A percentile compares a stretch with the other conserved stretches of the same genome.
Conservation (phyloP, 2,113 vertebrate genomes). For the Odocoileus hemionus region DNA sequence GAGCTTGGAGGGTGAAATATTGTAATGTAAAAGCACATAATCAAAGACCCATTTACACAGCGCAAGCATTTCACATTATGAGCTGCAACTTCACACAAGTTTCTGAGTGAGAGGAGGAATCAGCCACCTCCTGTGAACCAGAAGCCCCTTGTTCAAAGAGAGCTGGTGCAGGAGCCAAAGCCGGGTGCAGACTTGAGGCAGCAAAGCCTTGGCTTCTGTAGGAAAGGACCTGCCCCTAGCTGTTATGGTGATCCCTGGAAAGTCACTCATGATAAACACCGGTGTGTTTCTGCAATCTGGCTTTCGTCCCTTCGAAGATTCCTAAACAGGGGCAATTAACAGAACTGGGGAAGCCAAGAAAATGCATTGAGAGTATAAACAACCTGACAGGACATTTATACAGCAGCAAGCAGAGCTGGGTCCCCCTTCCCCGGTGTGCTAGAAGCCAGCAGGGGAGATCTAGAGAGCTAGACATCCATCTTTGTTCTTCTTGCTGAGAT, state of each 20-base stretch:
- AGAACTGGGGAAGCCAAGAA: slow-evolving; percentile 60
- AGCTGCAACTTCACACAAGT: background rate
- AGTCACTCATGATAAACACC: slow-evolving; percentile 57
- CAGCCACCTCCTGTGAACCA: background rate
- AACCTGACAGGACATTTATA: slow-evolving; percentile 64
- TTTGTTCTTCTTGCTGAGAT: background rate
- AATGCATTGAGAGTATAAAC: slow-evolving; percentile 61
- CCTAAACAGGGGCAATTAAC: slow-evolving; percentile 56
- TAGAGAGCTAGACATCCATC: background rate
- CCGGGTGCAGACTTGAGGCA: background rate
- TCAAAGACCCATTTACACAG: background rate
- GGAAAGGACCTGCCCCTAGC: slow-evolving; percentile 24
- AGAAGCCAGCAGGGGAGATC: background rate
- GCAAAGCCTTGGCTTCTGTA: background rate
- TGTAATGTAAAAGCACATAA: background rate
- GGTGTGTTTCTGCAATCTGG: slow-evolving; percentile 56
- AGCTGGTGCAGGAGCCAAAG: background rate
- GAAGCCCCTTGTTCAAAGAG: background rate
- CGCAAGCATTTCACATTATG: background rate
- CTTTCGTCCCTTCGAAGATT: slow-evolving; percentile 63
- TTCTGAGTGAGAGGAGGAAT: background rate
- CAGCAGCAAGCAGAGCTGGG: background rate
- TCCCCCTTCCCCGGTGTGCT: background rate
- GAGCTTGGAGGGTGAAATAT: background rate
- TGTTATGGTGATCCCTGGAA: slow-evolving; percentile 35